Evolutionary conservation across 92 coral and sea anemone species (phyloP), one percentile per base, ranked within the genome.

Genomic region (Pocillopora grandis): DNA sequence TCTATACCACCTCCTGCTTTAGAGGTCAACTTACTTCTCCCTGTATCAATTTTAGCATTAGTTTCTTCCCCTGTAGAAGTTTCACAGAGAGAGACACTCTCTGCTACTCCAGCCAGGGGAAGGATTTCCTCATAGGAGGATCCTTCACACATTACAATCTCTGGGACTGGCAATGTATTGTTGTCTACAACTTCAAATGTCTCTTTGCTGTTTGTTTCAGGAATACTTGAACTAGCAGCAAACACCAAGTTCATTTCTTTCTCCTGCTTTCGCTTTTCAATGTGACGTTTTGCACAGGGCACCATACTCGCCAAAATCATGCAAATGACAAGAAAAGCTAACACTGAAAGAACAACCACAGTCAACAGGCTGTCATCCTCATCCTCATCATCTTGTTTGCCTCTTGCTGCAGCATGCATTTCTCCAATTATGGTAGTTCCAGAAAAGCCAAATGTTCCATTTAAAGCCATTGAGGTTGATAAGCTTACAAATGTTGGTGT

Each of bases 261-360:
- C 71, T 94, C 92, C 20, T 71, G 62, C 58, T 66, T 90, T 21
- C 83, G 84, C 66, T 87, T 92, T 52, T 89, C 95, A 69, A 76
- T 87, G 62, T 91, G 93, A 62, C 80, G 95, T 35, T 86, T 94
- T 0, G 92, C 20, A 73, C 93, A 80, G 21, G 98, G 98, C 2
- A 87, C 65, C 35, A 88, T 86, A 77, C 93, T 91, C 20, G 90
- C 93, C 36, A 94, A 82, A 36, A 91, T 83, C 95, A 94, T 89
- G 80, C 93, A 88, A 21, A 94, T 18, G 0, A 94, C 98, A 71
- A 94, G 68, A 77, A 91, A 94, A 59, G 89, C 86, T 19, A 94
- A 91, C 7, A 71, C 93, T 3, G 98, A 85, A 14, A 94, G 86
- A 18, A 94, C 85, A 66, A 94, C 90, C 21, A 92, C 90, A 12